Percentiles rank a stretch among this genome's conserved stretches.
Conservation (phyloP, 2,888 invertebrate genomes). For the Eutolmus rufibarbis region DNA sequence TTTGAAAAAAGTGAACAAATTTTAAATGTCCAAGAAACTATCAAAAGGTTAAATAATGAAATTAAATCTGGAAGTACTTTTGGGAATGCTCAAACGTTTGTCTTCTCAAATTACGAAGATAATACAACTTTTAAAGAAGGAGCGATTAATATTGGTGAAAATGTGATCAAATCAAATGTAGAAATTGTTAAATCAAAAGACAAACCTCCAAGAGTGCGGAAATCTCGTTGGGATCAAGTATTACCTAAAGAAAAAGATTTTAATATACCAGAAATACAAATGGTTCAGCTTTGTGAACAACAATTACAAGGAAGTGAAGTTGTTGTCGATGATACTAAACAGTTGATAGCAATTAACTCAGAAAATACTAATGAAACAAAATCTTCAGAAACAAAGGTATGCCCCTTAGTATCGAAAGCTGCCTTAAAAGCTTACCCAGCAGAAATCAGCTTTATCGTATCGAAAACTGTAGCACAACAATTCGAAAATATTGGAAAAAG, state of each 20-base stretch:
- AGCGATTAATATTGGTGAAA: background rate
- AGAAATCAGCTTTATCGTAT: background rate
- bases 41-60: background rate
- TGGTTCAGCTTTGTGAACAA: background rate
- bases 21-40: background rate
- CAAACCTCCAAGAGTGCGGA: background rate
- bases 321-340: background rate
- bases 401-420: slow-evolving; percentile 20
- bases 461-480: background rate
- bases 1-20: background rate
- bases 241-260: background rate
- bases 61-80: background rate
- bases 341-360: background rate
- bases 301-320: background rate
- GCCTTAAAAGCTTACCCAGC: slow-evolving; percentile 30
- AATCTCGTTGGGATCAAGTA: background rate
- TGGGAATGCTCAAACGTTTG: background rate
- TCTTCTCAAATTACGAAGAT: background rate
- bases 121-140: background rate
- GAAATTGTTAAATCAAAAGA: background rate
- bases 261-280: background rate
- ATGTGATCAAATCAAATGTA: background rate
- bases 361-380: background rate
- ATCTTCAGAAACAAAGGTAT: background rate
- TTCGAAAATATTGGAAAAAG: background rate